Conservation (phyloP, 2,797 vertebrate species). For the Tokudaia muenninki region DNA sequence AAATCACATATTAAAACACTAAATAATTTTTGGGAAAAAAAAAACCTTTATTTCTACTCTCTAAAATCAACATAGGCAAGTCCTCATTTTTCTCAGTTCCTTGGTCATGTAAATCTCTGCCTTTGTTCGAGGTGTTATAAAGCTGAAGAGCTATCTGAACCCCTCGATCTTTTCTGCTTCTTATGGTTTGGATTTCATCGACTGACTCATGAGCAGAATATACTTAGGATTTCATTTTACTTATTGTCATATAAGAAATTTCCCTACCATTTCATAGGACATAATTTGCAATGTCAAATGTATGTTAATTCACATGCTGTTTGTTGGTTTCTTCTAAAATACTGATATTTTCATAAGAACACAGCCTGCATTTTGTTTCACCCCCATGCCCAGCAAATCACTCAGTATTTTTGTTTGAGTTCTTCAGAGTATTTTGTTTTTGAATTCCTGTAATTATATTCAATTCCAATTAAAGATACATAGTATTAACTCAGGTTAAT, state of each 20-base stretch:
- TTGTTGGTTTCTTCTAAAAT: not conserved
- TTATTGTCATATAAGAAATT: not conserved
- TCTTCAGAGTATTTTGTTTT: constrained; percentile 15
- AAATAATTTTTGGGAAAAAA: not conserved
- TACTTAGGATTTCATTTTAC: not conserved
- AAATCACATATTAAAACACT: not conserved
- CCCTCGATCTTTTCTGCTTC: not conserved
- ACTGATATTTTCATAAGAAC: not conserved
- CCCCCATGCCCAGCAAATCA: not conserved
- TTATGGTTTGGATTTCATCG: not conserved
- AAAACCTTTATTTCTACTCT: not conserved
- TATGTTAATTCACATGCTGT: not conserved
- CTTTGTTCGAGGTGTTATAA: not conserved
- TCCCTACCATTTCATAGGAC: not conserved
- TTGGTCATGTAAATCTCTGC: not conserved
- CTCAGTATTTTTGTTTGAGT: not conserved
- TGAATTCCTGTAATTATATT: not conserved
- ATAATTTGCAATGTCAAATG: not conserved
- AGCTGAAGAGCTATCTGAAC: not conserved
- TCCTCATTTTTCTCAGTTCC: not conserved
- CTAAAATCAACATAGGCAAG: not conserved
- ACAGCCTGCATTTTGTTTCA: not conserved
- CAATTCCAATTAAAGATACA: not conserved
- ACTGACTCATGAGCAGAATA: not conserved
- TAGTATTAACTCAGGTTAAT: constrained; percentile 1